These are phyloP conservation scores for Archaeoteleia sp. DNA, from an alignment of 2,888 invertebrate genomes.

Conservation along the genomic window DNA sequence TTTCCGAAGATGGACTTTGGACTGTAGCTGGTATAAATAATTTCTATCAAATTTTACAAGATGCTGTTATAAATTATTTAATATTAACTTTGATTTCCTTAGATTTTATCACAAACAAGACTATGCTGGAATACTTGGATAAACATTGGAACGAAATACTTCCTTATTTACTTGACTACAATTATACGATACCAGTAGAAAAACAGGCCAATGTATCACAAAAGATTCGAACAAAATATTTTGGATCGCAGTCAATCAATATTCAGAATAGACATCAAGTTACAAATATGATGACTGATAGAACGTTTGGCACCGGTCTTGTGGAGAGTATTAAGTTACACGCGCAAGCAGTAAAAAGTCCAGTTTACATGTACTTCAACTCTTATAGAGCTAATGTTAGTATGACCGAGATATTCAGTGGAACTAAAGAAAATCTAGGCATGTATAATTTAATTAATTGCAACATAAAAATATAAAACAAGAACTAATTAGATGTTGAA, in stretches of 20 bases:
- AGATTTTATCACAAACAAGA: slow-evolving; percentile 19
- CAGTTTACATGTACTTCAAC: slow-evolving; percentile 81
- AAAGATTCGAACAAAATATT: slow-evolving; percentile 77
- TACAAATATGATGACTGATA: slow-evolving; percentile 77
- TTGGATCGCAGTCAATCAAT: slow-evolving; percentile 76
- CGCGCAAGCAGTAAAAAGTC: slow-evolving; percentile 76
- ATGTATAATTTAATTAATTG: slow-evolving; percentile 56
- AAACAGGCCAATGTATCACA: slow-evolving; percentile 75
- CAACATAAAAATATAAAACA: too few species aligned
- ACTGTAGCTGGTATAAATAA: slow-evolving; percentile 79
- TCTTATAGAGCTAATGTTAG: slow-evolving; percentile 78
- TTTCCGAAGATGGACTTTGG: slow-evolving; percentile 84
- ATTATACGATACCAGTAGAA: slow-evolving; percentile 76
- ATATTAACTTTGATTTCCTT: too few species aligned
- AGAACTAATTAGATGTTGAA: too few species aligned
- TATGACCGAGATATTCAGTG: slow-evolving; percentile 76
- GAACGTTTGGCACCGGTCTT: slow-evolving; percentile 79
- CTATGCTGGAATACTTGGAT: slow-evolving; percentile 75
- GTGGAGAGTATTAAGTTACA: slow-evolving; percentile 77
- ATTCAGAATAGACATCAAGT: slow-evolving; percentile 58
- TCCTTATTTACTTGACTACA: slow-evolving; percentile 79
- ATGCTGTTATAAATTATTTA: too few species aligned
- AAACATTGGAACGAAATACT: slow-evolving; percentile 78
- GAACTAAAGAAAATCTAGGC: slow-evolving; percentile 78
- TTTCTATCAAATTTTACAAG: background rate